These are phyloP conservation scores for Lagodon rhomboides DNA, from an alignment of 2,797 vertebrate genomes.

Conservation along the genomic window DNA sequence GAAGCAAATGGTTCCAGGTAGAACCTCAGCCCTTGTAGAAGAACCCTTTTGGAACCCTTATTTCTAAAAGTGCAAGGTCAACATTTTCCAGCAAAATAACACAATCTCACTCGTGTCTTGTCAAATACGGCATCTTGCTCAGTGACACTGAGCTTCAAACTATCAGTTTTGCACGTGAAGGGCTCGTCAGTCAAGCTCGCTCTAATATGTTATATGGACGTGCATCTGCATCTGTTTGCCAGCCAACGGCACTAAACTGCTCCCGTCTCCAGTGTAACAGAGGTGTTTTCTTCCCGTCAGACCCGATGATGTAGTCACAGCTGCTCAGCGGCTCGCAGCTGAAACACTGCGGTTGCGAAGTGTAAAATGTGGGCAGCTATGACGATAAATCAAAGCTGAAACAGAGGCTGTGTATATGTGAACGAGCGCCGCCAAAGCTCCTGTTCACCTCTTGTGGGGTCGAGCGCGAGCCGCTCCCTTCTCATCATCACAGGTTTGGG, in stretches of 20 bases:
- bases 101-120: too few relatives aligned
- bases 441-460: not conserved
- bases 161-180: too few relatives aligned
- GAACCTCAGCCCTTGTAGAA: too few relatives aligned
- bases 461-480: conserved; percentile 12
- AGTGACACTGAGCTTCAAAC: too few relatives aligned
- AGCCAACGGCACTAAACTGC: not conserved
- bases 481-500: conserved; percentile 3
- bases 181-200: too few relatives aligned
- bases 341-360: not conserved
- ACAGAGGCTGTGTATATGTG: not conserved
- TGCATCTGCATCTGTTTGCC: not conserved
- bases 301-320: not conserved
- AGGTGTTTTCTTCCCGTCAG: not conserved
- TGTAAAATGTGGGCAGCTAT: not conserved
- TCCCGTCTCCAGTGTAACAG: not conserved
- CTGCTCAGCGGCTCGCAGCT: not conserved
- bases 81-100: too few relatives aligned
- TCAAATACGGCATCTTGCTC: too few relatives aligned
- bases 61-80: too few relatives aligned
- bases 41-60: too few relatives aligned
- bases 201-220: too few relatives aligned
- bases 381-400: not conserved
- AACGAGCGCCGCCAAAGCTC: not conserved
- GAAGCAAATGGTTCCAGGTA: too few relatives aligned